Evolutionary conservation across 2,113 vertebrate species (phyloP).

Genomic region (Gallinago jamesoni): DNA sequence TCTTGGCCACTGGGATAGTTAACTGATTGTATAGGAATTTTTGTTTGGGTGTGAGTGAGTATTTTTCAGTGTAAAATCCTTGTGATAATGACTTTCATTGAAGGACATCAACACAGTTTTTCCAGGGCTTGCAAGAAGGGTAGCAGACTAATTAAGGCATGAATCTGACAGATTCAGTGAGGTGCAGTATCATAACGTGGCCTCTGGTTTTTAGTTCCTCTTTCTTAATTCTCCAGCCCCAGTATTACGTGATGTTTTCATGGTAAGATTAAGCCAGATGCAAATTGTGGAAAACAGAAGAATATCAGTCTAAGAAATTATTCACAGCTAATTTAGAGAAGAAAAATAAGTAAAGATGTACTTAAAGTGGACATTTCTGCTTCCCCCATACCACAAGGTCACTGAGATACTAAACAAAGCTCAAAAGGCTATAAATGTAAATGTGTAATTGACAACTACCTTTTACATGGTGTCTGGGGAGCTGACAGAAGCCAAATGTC

Average conservation of each 20-base stretch:
- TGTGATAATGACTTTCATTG: background rate
- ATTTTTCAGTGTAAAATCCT: background rate
- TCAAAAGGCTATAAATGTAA: background rate
- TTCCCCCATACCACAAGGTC: background rate
- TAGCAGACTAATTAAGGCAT: background rate
- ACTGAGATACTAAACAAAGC: background rate
- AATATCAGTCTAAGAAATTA: background rate
- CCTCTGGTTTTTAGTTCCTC: background rate
- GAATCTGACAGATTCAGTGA: background rate
- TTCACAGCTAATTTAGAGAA: background rate
- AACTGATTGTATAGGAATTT: background rate
- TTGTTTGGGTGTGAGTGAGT: background rate
- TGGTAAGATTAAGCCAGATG: background rate
- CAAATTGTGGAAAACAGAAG: background rate
- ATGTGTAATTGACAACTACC: background rate
- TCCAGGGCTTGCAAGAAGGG: background rate
- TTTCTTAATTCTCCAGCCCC: background rate
- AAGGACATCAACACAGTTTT: background rate
- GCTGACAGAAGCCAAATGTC: background rate
- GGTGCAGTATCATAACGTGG: background rate
- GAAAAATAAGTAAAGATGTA: background rate
- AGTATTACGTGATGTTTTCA: background rate
- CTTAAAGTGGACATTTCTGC: background rate
- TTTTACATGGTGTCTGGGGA: background rate
- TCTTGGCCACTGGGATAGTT: background rate